Evolutionary conservation across 1,140 invertebrate species (phyloP).

Genomic region (Matsumurasca onukii): DNA sequence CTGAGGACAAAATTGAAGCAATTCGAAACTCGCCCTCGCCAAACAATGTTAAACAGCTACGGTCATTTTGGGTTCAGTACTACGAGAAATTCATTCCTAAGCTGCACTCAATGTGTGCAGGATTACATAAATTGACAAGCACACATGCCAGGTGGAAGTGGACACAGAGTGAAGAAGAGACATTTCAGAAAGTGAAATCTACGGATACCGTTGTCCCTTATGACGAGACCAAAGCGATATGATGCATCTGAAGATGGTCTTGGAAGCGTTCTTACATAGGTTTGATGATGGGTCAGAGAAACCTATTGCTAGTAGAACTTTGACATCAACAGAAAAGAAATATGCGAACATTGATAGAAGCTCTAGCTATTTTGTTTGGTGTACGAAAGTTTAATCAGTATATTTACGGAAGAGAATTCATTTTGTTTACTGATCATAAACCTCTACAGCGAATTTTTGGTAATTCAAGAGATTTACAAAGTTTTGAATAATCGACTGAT

Average conservation of each 20-base stretch:
- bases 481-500: slow-evolving; percentile 1
- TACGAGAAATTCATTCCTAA: slow-evolving; percentile 10
- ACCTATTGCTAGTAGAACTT: slow-evolving; percentile 3
- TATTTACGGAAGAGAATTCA: slow-evolving; percentile 12
- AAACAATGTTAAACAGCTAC: neutral
- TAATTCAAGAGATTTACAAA: neutral
- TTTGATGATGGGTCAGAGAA: neutral
- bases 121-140: slow-evolving; percentile 6
- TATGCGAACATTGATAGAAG: slow-evolving; percentile 12
- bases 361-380: slow-evolving; percentile 2
- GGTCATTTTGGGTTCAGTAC: neutral
- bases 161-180: neutral
- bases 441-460: slow-evolving; percentile 8
- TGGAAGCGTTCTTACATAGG: neutral
- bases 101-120: neutral
- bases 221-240: neutral
- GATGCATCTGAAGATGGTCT: slow-evolving; percentile 3
- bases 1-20: neutral
- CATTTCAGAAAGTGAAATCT: neutral
- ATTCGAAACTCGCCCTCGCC: neutral
- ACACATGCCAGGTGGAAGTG: neutral
- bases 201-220: neutral
- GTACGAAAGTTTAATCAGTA: neutral
- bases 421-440: slow-evolving; percentile 8
- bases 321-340: neutral